phyloP scores from a whole-genome alignment of 2,797 vertebrate genomes.

The Notolabrus celidotus region DNA sequence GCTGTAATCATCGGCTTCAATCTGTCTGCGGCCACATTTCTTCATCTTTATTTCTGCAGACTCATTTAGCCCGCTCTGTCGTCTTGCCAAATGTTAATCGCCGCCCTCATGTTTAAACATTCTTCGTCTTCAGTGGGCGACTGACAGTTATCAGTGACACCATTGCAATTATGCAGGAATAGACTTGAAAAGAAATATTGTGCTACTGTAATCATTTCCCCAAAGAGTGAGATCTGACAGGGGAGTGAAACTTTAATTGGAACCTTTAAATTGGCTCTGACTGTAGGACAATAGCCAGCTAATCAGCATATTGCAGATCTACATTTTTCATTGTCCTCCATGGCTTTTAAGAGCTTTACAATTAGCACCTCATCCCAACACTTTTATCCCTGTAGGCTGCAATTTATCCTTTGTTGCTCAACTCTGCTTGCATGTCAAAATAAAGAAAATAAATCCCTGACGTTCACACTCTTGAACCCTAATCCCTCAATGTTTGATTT shows the following conservation, averaged over 20 bases:
- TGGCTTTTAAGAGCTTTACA: slow-evolving; percentile 3
- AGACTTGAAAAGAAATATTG: slow-evolving; percentile 36
- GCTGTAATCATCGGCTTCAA: slow-evolving; percentile 34
- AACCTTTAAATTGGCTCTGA: slow-evolving; percentile 24
- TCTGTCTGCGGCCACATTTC: slow-evolving; percentile 32
- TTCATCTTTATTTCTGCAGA: slow-evolving; percentile 39
- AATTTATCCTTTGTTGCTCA: background rate
- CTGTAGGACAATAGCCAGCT: slow-evolving; percentile 8
- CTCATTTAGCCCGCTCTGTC: slow-evolving; percentile 49
- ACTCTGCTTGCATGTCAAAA: background rate
- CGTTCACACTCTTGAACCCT: too few species aligned
- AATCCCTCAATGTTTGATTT: too few species aligned
- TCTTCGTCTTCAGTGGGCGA: slow-evolving; percentile 38
- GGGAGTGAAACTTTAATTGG: slow-evolving; percentile 49
- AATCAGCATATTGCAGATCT: slow-evolving; percentile 31
- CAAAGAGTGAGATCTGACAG: slow-evolving; percentile 28
- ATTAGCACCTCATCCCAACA: background rate
- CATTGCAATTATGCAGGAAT: slow-evolving; percentile 43
- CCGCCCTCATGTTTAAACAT: slow-evolving; percentile 51
- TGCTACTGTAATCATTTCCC: slow-evolving; percentile 32
- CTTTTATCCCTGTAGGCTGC: background rate
- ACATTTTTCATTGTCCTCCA: slow-evolving; percentile 6
- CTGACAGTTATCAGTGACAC: slow-evolving; percentile 53
- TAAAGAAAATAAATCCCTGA: background rate
- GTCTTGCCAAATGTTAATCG: slow-evolving; percentile 57